phyloP scores from a whole-genome alignment of 2,888 invertebrate genomes.

The Cloeon dipterum region DNA sequence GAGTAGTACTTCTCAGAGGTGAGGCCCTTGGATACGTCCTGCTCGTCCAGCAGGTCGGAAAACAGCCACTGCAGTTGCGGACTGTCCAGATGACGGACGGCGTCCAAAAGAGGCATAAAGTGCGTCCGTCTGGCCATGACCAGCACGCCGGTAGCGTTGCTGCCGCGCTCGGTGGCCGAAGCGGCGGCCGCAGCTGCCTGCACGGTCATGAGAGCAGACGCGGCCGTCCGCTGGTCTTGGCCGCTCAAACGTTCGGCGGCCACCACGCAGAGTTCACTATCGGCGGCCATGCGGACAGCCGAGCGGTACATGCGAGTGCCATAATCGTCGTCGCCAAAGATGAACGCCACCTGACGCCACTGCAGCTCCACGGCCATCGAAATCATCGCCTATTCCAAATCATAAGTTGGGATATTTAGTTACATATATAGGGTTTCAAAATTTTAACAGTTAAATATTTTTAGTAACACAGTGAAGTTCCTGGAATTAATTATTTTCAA shows the following conservation, averaged over 20 bases:
- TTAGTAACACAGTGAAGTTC: not conserved
- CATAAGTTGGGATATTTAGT: too few relatives aligned
- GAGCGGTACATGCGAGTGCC: slow-evolving; percentile 7
- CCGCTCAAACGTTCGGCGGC: slow-evolving; percentile 2
- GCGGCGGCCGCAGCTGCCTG: not conserved
- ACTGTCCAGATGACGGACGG: not conserved
- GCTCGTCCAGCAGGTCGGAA: slow-evolving; percentile 6
- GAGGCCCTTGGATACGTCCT: slow-evolving; percentile 4
- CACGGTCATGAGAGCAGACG: not conserved
- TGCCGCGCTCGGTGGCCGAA: not conserved
- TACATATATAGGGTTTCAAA: not conserved
- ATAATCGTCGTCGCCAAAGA: slow-evolving; percentile 9
- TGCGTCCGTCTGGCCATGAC: slow-evolving; percentile 1
- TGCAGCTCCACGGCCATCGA: slow-evolving; percentile 9
- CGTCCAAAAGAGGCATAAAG: slow-evolving; percentile 1
- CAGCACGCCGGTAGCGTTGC: not conserved
- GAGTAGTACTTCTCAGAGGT: slow-evolving; percentile 5
- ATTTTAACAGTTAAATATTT: not conserved
- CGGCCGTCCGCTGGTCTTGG: not conserved
- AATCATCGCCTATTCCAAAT: slow-evolving; percentile 9
- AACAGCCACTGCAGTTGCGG: slow-evolving; percentile 6
- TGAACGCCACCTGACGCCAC: slow-evolving; percentile 8
- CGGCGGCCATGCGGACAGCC: slow-evolving; percentile 5
- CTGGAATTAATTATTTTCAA: too few relatives aligned
- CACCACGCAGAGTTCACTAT: slow-evolving; percentile 5